phyloP scores from a whole-genome alignment of 2,113 vertebrate species.

The Ramphastos sulfuratus region DNA sequence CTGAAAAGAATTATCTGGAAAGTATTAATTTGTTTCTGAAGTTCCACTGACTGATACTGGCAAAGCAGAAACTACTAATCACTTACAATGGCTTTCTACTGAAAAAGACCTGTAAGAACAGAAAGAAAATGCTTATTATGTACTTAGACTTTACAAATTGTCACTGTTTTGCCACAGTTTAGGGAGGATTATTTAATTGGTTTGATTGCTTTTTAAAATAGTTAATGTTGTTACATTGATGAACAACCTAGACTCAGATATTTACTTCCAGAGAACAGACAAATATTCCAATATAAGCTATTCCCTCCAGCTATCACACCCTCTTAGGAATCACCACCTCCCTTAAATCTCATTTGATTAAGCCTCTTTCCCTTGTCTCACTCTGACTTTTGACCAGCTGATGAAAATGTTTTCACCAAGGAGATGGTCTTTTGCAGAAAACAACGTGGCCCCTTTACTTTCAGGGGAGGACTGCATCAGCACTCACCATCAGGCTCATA shows the following conservation, averaged over 20 bases:
- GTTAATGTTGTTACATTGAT: background rate
- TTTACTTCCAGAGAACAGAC: background rate
- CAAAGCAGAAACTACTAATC: background rate
- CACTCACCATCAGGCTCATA: background rate
- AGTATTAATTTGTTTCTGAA: background rate
- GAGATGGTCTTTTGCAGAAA: background rate
- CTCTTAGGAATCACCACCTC: background rate
- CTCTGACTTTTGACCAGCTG: background rate
- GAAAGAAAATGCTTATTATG: background rate
- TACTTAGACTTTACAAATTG: background rate
- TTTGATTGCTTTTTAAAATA: background rate
- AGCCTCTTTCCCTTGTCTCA: background rate
- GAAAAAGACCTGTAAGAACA: background rate
- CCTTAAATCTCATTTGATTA: background rate
- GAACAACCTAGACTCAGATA: background rate
- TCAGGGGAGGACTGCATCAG: background rate
- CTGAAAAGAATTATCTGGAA: background rate
- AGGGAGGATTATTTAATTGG: accelerated
- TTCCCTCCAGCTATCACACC: background rate
- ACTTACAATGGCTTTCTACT: background rate
- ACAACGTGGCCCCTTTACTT: background rate
- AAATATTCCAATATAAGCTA: background rate
- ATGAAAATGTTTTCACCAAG: background rate
- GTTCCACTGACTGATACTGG: background rate
- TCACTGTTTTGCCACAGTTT: background rate